Conservation (phyloP, 2,113 vertebrate genomes). For the Heterocephalus glaber region DNA sequence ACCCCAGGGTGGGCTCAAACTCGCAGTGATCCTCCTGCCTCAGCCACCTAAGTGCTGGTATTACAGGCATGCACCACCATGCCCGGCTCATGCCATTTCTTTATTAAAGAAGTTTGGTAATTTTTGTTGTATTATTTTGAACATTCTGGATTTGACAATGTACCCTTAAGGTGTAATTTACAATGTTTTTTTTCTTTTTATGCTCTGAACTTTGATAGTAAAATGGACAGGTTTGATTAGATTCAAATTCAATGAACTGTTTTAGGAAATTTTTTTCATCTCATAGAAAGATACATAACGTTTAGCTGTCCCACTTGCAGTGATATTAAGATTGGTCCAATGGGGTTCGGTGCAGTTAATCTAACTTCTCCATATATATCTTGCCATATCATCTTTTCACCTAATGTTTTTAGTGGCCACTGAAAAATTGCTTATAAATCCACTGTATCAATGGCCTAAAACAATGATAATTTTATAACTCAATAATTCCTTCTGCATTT, state of each 20-base stretch:
- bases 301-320: neutral
- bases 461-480: neutral
- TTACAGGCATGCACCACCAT: neutral
- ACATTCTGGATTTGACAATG: neutral
- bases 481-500: neutral
- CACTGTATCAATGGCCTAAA: neutral
- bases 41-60: no score
- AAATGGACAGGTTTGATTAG: neutral
- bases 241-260: neutral
- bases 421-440: neutral
- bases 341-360: neutral
- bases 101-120: neutral
- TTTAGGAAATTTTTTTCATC: neutral
- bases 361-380: neutral
- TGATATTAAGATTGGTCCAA: neutral
- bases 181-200: neutral
- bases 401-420: neutral
- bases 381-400: neutral
- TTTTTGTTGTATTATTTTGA: neutral
- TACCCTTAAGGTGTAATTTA: neutral
- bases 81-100: neutral
- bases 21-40: no score
- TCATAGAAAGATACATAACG: neutral
- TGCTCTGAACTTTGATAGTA: neutral
- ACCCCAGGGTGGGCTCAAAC: no score